Conservation (phyloP, 2,888 invertebrate genomes). For the Rhorus exstirpatorius region DNA sequence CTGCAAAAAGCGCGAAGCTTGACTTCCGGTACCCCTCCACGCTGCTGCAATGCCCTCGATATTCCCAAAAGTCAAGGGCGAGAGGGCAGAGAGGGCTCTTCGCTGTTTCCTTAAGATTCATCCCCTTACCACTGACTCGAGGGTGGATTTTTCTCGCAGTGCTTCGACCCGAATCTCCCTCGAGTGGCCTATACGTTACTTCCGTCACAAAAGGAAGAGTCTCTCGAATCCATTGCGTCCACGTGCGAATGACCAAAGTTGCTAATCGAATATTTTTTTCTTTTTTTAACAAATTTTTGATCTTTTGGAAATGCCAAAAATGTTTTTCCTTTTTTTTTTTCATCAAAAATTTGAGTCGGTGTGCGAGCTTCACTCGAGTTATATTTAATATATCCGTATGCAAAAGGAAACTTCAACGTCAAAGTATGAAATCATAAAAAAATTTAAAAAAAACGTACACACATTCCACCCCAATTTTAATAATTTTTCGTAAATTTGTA, state of each 20-base stretch:
- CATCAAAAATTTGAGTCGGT: no score
- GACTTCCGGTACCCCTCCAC: constrained; percentile 35
- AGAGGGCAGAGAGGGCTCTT: background rate
- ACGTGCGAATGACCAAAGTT: background rate
- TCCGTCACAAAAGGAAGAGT: background rate
- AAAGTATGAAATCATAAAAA: no score
- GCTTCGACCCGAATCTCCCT: constrained; percentile 42
- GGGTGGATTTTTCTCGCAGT: constrained; percentile 28
- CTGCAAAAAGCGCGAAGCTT: constrained; percentile 37
- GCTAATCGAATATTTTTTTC: background rate
- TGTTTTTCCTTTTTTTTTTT: no score
- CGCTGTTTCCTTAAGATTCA: background rate
- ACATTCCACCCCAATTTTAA: no score
- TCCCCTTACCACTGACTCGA: background rate
- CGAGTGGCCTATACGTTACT: constrained; percentile 31
- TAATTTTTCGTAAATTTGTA: no score
- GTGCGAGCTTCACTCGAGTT: no score
- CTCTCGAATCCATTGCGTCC: constrained; percentile 1
- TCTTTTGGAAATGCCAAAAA: background rate
- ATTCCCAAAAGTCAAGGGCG: background rate
- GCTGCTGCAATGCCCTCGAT: constrained; percentile 38
- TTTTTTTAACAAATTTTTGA: background rate
- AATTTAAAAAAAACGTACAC: no score
- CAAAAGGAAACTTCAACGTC: no score
- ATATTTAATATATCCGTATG: no score